These are phyloP conservation scores for Borostomias antarcticus DNA, from an alignment of 2,797 vertebrate genomes.

Conservation along the genomic window DNA sequence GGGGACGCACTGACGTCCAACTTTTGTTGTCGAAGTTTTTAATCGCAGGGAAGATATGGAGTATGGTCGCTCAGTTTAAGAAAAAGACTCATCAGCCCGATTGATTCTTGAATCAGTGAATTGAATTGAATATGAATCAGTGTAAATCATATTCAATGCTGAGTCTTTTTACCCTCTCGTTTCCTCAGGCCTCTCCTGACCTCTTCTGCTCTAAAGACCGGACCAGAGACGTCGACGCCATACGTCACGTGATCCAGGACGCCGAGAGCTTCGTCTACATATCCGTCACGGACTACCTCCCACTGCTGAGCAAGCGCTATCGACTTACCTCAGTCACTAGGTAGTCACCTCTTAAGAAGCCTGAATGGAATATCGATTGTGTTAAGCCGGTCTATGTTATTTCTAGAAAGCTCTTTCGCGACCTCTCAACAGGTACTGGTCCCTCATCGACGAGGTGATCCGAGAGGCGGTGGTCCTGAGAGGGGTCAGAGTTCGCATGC, in stretches of 20 bases:
- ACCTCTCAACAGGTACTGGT: conserved; percentile 83
- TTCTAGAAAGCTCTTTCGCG: not conserved
- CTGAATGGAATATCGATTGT: not conserved
- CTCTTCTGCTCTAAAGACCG: conserved; percentile 88
- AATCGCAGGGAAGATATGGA: not conserved
- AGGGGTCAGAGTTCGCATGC: conserved; percentile 86
- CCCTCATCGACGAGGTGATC: conserved; percentile 86
- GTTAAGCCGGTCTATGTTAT: not conserved
- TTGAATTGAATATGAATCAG: too few species aligned
- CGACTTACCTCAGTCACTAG: conserved; percentile 75
- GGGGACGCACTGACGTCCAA: too few species aligned
- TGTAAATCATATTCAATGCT: not conserved
- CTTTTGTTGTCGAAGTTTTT: not conserved
- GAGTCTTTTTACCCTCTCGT: conserved; percentile 19
- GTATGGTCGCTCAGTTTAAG: not conserved
- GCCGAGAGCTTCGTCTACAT: conserved; percentile 87
- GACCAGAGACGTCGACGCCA: conserved; percentile 88
- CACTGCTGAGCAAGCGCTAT: conserved; percentile 79
- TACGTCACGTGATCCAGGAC: conserved; percentile 86
- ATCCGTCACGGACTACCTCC: conserved; percentile 90
- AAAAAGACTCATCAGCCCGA: not conserved
- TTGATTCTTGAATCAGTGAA: not conserved
- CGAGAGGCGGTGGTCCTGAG: conserved; percentile 87
- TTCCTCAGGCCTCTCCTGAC: conserved; percentile 87
- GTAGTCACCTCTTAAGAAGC: conserved; percentile 38